A percentile compares a stretch with the other conserved stretches of the same genome.
phyloP scores from a whole-genome alignment of 2,113 vertebrate species.

The Castor canadensis region DNA sequence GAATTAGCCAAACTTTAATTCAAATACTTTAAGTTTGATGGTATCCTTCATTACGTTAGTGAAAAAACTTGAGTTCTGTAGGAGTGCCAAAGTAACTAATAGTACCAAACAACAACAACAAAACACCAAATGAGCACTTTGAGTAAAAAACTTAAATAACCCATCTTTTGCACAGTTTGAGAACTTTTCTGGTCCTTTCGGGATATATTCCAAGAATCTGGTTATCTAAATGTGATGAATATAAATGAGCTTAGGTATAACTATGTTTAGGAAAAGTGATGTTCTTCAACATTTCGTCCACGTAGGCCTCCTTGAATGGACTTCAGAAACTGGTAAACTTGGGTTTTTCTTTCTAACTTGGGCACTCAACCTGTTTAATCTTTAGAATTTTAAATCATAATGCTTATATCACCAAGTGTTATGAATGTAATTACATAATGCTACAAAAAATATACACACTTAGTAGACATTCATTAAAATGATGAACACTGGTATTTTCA shows the following conservation, averaged over 20 bases:
- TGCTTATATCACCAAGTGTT: neutral
- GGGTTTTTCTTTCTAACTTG: neutral
- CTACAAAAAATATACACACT: neutral
- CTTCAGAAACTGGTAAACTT: neutral
- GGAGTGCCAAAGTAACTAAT: conserved; percentile 6
- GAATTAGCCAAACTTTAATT: neutral
- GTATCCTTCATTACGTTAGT: conserved; percentile 39
- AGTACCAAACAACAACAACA: conserved; percentile 51
- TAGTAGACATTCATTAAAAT: neutral
- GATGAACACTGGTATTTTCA: conserved; percentile 41
- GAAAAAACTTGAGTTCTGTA: neutral
- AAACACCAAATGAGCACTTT: conserved; percentile 1
- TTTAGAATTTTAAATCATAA: conserved; percentile 34
- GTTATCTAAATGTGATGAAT: conserved; percentile 23
- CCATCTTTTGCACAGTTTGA: conserved; percentile 4
- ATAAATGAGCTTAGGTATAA: conserved; percentile 10
- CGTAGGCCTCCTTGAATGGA: neutral
- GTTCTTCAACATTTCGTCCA: neutral
- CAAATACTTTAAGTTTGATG: neutral
- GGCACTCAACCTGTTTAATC: neutral
- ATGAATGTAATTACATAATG: neutral
- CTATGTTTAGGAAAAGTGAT: conserved; percentile 9
- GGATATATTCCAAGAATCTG: neutral
- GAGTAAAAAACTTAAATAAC: neutral
- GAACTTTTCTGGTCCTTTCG: conserved; percentile 14